phyloP scores from a whole-genome alignment of 2,888 invertebrate genomes.

The Cerastoderma edule region DNA sequence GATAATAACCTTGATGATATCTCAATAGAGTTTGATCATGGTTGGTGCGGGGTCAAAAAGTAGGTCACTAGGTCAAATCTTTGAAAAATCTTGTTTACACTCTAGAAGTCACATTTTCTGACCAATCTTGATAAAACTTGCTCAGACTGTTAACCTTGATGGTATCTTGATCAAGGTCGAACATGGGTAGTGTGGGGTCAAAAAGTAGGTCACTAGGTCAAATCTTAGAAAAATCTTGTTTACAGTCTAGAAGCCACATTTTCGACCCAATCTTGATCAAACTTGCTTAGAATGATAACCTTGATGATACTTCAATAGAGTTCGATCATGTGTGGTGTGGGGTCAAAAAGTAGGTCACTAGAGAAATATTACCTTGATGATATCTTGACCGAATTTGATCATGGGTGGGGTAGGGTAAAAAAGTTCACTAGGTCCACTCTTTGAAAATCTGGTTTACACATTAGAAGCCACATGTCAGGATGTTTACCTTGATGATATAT shows the following conservation, averaged over 20 bases:
- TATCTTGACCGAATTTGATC: neutral
- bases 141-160: constrained; percentile 6
- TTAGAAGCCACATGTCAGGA: neutral
- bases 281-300: constrained; percentile 7
- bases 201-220: constrained; percentile 14
- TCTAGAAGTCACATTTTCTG: constrained; percentile 8
- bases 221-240: too few species aligned
- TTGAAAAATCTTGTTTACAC: too few species aligned
- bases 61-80: constrained; percentile 13
- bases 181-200: neutral
- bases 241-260: constrained; percentile 7
- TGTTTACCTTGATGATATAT: constrained; percentile 8
- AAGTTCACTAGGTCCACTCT: constrained; percentile 8
- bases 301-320: neutral
- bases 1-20: constrained; percentile 7
- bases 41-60: neutral
- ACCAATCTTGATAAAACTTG: neutral
- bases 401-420: neutral
- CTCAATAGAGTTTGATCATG: neutral
- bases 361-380: neutral
- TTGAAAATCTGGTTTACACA: neutral
- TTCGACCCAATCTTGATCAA: neutral
- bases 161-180: neutral
- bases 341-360: constrained; percentile 9
- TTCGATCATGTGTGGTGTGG: neutral